These are phyloP conservation scores for Volucella zonaria DNA, from an alignment of 2,888 invertebrate genomes.

Conservation along the genomic window DNA sequence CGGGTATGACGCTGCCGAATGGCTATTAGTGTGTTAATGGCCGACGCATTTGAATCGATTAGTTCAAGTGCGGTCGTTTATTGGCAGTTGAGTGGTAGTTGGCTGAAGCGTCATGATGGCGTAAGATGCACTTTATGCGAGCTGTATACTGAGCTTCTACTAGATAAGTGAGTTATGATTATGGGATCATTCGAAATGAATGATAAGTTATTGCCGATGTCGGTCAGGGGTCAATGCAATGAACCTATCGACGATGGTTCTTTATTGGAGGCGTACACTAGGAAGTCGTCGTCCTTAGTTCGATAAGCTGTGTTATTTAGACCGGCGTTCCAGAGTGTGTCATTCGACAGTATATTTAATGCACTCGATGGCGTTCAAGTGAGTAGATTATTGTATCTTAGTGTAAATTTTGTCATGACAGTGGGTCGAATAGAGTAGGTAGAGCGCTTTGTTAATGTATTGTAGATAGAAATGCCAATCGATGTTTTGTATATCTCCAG, in stretches of 20 bases:
- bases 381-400: no score
- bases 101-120: conserved; percentile 12
- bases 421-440: no score
- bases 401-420: no score
- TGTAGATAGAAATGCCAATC: no score
- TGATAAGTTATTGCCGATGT: conserved; percentile 48
- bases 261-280: conserved; percentile 18
- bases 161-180: conserved; percentile 59
- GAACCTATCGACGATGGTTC: conserved; percentile 55
- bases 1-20: conserved; percentile 34
- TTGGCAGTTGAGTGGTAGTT: conserved; percentile 62
- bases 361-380: no score
- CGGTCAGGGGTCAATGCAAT: conserved; percentile 59
- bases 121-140: conserved; percentile 34
- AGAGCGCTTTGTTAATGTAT: no score
- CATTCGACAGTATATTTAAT: no score
- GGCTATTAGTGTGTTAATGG: conserved; percentile 67
- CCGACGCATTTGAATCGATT: conserved; percentile 73
- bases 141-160: conserved; percentile 40
- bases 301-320: conserved; percentile 10
- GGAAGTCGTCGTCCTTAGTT: conserved; percentile 19
- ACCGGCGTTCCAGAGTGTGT: no score
- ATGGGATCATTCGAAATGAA: conserved; percentile 41
- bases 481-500: no score
- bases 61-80: conserved; percentile 69